Conservation (phyloP, 2,888 invertebrate genomes). For the Prenolepis imparis region DNA sequence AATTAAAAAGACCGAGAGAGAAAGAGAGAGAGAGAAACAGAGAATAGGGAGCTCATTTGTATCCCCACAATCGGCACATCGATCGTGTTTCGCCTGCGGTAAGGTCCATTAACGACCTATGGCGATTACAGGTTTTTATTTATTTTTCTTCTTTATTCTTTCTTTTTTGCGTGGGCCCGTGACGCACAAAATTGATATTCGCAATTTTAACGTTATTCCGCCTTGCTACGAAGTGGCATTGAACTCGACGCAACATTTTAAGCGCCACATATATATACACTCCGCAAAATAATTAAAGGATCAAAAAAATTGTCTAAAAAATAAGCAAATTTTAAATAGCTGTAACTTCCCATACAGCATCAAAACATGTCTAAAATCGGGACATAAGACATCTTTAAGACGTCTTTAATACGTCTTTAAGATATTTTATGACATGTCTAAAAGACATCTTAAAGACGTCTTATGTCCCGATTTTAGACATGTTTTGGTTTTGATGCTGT, state of each 20-base stretch:
- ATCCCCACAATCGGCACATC: constrained; percentile 23
- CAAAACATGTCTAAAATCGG: too few relatives aligned
- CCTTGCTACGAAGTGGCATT: constrained; percentile 32
- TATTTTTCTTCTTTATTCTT: not conserved
- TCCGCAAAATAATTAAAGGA: too few relatives aligned
- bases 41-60: not conserved
- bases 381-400: too few relatives aligned
- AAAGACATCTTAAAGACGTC: too few relatives aligned
- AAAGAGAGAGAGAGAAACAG: not conserved
- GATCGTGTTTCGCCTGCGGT: not conserved
- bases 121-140: constrained; percentile 29
- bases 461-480: too few relatives aligned
- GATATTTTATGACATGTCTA: too few relatives aligned
- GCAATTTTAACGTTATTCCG: not conserved
- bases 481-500: too few relatives aligned
- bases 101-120: constrained; percentile 20
- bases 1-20: not conserved
- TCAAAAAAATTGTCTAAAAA: too few relatives aligned
- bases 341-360: too few relatives aligned
- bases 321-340: too few relatives aligned
- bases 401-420: too few relatives aligned
- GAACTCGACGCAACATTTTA: constrained; percentile 38
- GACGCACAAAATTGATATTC: constrained; percentile 37
- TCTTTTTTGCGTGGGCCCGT: not conserved
- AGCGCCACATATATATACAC: not conserved